Base-by-base conservation (phyloP, 2,113 vertebrate species). In the Vulpes vulpes region DNA sequence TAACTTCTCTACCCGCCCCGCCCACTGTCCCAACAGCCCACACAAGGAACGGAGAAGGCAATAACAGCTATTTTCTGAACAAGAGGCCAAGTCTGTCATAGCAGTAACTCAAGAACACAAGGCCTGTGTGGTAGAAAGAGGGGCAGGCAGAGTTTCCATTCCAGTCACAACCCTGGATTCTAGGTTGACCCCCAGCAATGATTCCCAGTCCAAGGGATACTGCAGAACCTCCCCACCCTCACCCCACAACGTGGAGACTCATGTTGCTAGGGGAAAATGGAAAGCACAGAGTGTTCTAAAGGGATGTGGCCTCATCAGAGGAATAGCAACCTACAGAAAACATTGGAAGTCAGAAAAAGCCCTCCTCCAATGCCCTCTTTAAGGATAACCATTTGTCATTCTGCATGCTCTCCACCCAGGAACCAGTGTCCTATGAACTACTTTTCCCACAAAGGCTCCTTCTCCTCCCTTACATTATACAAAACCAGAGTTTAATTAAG, bases 381-480 rank as follows among this genome's bases (percentile, higher is more conserved):
- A 94, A 80, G 92, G 49, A 0, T 22, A 60, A 62, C 23, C 96
- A 95, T 98, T 96, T 90, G 98, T 98, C 98, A 97, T 51, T 53
- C 79, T 0, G 8, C 80, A 35, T 86, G 81, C 92, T 91, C 89
- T 25, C 73, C 12, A 0, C 93, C 74, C 97, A 97, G 91, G 60
- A 98, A 83, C 97, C 93, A 30, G 4, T 71, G 94, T 89, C 96
- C 95, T 95, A 96, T 73, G 93, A 98, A 96, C 96, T 97, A 0
- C 92, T 96, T 97, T 97, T 96, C 73, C 97, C 97, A 96, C 65
- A 92, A 84, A 97, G 97, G 65, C 95, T 96, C 97, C 86, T 96
- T 94, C 89, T 94, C 55, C 32, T 25, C 27, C 73, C 35, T 23
- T 35, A 62, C n/a, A 95, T 96, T 95, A 25, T 35, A 23, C 79